Evolutionary conservation across 2,797 vertebrate genomes (phyloP).

Genomic region (Sorex maritimensis): DNA sequence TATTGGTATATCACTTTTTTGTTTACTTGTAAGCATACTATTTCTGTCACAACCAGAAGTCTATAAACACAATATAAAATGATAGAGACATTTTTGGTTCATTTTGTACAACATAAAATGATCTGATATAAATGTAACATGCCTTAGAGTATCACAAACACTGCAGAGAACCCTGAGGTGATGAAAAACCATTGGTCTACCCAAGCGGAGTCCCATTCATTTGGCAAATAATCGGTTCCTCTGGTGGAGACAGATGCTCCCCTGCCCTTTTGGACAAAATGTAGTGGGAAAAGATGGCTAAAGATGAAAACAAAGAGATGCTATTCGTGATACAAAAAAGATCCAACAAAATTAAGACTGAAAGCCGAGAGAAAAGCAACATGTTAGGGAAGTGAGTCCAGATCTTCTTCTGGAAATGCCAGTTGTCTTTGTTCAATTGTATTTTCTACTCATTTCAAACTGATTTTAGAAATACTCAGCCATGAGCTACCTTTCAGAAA

Average conservation of each 20-base stretch:
- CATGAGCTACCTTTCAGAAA: not conserved
- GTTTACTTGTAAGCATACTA: not conserved
- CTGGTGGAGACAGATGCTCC: conserved; percentile 87
- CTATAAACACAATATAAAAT: not conserved
- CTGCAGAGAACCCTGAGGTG: not conserved
- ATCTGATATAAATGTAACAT: conserved; percentile 47
- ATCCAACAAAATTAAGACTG: conserved; percentile 32
- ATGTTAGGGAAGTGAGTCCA: not conserved
- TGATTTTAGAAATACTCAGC: conserved; percentile 1
- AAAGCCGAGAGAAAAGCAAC: conserved; percentile 73
- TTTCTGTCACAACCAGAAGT: conserved; percentile 46
- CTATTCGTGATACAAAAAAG: conserved; percentile 1
- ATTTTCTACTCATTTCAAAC: conserved; percentile 46
- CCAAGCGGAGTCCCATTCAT: conserved; percentile 71
- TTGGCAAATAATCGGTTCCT: conserved; percentile 84
- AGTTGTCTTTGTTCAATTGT: conserved; percentile 12
- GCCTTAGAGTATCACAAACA: conserved; percentile 31
- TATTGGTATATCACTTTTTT: not conserved
- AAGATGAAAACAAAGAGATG: conserved; percentile 85
- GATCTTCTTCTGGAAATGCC: not conserved
- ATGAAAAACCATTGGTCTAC: conserved; percentile 63
- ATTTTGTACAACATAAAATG: conserved; percentile 18
- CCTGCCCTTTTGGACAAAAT: conserved; percentile 87
- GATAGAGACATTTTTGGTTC: too few relatives aligned
- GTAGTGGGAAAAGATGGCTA: conserved; percentile 68